Evolutionary conservation across 2,113 vertebrate species (phyloP).

Genomic region (Perca fluviatilis): DNA sequence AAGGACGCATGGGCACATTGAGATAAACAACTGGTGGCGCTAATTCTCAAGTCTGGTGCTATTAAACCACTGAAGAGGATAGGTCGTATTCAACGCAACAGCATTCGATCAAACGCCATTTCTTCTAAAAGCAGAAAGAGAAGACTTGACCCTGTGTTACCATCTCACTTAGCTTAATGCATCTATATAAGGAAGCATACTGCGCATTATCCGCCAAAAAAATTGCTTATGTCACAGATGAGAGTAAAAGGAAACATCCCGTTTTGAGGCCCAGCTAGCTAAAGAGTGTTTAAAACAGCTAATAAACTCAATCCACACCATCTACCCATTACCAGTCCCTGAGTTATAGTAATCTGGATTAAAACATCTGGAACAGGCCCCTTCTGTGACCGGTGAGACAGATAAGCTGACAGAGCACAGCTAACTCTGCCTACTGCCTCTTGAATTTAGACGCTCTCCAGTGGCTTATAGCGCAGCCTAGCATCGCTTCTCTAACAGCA

Average conservation of each 20-base stretch:
- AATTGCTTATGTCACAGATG: neutral
- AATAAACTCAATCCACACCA: slow-evolving; percentile 71
- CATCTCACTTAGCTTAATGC: neutral
- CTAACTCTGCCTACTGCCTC: slow-evolving; percentile 21
- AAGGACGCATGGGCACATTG: neutral
- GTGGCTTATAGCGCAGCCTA: neutral
- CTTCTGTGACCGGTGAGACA: slow-evolving; percentile 24
- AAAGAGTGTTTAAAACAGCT: slow-evolving; percentile 68
- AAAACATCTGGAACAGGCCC: slow-evolving; percentile 69
- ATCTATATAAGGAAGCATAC: neutral
- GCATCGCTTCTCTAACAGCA: neutral
- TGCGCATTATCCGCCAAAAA: neutral
- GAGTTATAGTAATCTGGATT: slow-evolving; percentile 72
- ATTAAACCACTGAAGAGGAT: neutral
- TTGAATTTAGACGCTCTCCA: slow-evolving; percentile 12
- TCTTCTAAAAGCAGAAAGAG: neutral
- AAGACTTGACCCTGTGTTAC: neutral
- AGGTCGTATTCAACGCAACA: too few relatives aligned
- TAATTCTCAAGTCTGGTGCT: neutral
- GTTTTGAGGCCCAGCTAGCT: slow-evolving; percentile 32
- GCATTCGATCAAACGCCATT: neutral
- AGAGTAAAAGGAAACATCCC: slow-evolving; percentile 19
- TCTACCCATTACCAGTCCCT: slow-evolving; percentile 56
- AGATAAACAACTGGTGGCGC: neutral
- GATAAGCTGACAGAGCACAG: slow-evolving; percentile 37